Evolutionary conservation across 2,888 invertebrate species (phyloP).

Genomic region (Ectobius pallidus): DNA sequence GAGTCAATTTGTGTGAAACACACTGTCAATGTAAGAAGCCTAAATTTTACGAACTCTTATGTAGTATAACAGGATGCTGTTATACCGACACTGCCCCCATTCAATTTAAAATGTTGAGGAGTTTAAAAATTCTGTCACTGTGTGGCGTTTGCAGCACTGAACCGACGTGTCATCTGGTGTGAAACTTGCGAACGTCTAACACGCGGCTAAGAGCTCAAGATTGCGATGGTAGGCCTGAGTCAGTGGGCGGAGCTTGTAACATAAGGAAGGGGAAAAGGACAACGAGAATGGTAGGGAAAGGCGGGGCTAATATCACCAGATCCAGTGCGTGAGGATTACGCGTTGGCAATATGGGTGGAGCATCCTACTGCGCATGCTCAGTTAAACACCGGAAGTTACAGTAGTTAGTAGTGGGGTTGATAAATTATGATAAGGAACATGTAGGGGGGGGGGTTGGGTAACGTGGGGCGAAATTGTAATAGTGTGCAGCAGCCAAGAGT

Average conservation of each 20-base stretch:
- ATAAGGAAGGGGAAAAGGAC: not conserved
- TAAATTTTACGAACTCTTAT: no score
- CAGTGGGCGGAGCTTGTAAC: not conserved
- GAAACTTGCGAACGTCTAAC: not conserved
- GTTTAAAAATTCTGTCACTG: not conserved
- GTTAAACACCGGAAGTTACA: conserved; percentile 35
- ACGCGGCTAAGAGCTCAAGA: not conserved
- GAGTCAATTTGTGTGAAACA: no score
- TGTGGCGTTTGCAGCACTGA: not conserved
- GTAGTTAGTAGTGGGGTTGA: conserved; percentile 19
- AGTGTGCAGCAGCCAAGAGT: not conserved
- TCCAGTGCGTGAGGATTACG: conserved; percentile 12
- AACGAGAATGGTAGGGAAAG: not conserved
- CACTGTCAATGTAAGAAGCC: no score
- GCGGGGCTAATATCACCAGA: conserved; percentile 1
- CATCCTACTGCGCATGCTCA: conserved; percentile 28
- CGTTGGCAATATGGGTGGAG: conserved; percentile 16
- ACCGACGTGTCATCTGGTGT: not conserved
- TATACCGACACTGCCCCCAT: no score
- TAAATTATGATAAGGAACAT: conserved; percentile 22
- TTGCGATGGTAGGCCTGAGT: not conserved
- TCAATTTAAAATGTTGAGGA: no score
- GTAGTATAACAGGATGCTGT: no score
- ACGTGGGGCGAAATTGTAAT: not conserved
- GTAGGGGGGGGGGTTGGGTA: not conserved